Percentiles rank a stretch among this genome's conserved stretches.
Evolutionary conservation across 2,888 invertebrate species (phyloP).

Genomic region (Anarsia innoxiella): DNA sequence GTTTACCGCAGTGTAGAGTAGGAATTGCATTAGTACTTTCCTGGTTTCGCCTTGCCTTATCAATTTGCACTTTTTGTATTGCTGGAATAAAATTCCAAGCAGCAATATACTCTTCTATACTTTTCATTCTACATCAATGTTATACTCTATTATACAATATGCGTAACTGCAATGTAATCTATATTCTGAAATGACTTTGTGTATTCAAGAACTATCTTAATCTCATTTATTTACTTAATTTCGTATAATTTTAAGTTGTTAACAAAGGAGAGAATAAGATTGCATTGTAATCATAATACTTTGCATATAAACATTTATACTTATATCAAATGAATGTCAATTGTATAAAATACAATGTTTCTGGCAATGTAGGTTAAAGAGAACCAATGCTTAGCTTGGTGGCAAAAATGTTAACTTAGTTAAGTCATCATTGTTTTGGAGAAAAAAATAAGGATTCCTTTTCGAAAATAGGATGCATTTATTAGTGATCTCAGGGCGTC

Average conservation of each 20-base stretch:
- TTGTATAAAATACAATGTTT: conserved; percentile 69
- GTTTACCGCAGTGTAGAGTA: conserved; percentile 28
- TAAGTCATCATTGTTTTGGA: conserved; percentile 25
- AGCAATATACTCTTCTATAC: neutral
- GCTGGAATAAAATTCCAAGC: conserved; percentile 52
- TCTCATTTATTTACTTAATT: conserved; percentile 25
- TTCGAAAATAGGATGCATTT: conserved; percentile 55
- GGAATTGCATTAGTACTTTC: conserved; percentile 19
- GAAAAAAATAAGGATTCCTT: conserved; percentile 30
- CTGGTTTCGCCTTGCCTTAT: conserved; percentile 18
- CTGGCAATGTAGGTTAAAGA: conserved; percentile 41
- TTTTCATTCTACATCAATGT: conserved; percentile 6
- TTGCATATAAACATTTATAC: conserved; percentile 50
- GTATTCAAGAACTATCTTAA: conserved; percentile 22
- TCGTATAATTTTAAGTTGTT: conserved; percentile 57
- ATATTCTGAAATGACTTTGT: conserved; percentile 23
- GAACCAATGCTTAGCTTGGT: conserved; percentile 46
- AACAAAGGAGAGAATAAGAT: conserved; percentile 73
- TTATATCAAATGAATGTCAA: conserved; percentile 46
- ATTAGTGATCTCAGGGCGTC: conserved; percentile 64
- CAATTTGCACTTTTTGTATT: conserved; percentile 14
- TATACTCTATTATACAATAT: conserved; percentile 3
- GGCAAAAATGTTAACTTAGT: conserved; percentile 32
- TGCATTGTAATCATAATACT: conserved; percentile 61
- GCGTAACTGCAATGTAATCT: conserved; percentile 10